Evolutionary conservation across 2,888 invertebrate genomes (phyloP).

Genomic region (Cancer borealis): DNA sequence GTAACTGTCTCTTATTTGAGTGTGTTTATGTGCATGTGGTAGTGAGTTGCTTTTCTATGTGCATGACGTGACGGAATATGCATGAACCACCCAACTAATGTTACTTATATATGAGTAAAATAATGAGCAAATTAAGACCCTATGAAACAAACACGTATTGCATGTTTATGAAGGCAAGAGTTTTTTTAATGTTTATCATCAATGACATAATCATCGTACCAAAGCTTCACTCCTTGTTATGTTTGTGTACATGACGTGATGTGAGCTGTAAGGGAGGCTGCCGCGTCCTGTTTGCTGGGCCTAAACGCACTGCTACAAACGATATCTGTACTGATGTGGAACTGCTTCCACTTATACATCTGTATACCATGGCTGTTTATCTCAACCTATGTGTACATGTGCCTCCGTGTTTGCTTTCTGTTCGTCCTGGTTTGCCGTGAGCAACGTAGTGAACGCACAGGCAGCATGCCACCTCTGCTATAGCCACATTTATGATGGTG

Average conservation of each 20-base stretch:
- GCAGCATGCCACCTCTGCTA: background rate
- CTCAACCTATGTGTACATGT: slow-evolving; percentile 9
- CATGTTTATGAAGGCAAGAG: background rate
- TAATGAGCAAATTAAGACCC: background rate
- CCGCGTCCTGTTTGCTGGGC: background rate
- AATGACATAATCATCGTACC: background rate
- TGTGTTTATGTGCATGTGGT: background rate
- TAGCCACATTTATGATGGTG: slow-evolving; percentile 28
- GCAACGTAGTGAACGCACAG: background rate
- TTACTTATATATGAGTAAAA: background rate
- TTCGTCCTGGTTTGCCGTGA: slow-evolving; percentile 6
- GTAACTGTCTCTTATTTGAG: background rate
- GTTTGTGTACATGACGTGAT: slow-evolving; percentile 20
- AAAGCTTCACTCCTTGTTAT: background rate
- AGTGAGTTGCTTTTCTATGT: background rate
- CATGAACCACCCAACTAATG: background rate
- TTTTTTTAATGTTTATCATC: background rate
- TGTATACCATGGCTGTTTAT: background rate
- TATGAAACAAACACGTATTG: background rate
- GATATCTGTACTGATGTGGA: background rate
- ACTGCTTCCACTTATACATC: slow-evolving; percentile 25
- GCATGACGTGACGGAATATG: background rate
- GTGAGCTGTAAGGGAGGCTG: background rate
- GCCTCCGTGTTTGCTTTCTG: background rate
- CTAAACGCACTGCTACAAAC: background rate